These are phyloP conservation scores for Saguinus imperator DNA, from an alignment of 2,113 vertebrate species.

Conservation along the genomic window DNA sequence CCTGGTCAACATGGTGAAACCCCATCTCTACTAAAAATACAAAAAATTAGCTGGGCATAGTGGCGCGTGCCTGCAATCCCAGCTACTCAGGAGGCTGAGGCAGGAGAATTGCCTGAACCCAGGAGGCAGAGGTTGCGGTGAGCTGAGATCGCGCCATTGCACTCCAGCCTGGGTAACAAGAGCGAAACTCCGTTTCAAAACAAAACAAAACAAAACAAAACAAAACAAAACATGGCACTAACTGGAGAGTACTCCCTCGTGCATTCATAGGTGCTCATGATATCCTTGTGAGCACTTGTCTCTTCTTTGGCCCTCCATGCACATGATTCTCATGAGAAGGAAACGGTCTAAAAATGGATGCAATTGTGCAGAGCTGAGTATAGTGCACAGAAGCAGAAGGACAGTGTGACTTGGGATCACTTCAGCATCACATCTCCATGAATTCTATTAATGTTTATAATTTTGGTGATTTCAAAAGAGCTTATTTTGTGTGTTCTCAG, in stretches of 20 bases:
- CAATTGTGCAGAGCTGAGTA: constrained; percentile 5
- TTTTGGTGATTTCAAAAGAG: background rate
- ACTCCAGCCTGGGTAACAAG: no score
- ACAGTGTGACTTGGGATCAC: background rate
- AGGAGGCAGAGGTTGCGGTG: no score
- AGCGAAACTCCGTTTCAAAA: no score
- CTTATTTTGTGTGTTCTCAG: background rate
- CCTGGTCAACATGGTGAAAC: no score
- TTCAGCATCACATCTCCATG: background rate
- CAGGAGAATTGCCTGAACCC: no score
- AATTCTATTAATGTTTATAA: background rate
- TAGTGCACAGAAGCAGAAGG: background rate
- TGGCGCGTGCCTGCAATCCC: no score
- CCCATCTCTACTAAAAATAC: no score
- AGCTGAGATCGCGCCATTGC: no score
- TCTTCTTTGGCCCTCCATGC: background rate
- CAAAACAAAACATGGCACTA: no score
- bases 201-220: no score
- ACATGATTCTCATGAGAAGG: constrained; percentile 56
- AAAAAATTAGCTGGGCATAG: no score
- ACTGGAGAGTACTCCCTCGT: background rate
- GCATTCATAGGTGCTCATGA: background rate
- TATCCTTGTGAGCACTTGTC: background rate
- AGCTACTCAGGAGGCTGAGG: no score
- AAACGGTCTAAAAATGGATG: constrained; percentile 39